Evolutionary conservation across 2,113 vertebrate species (phyloP), one percentile per base, ranked within the genome.

Genomic region (Mastomys coucha): DNA sequence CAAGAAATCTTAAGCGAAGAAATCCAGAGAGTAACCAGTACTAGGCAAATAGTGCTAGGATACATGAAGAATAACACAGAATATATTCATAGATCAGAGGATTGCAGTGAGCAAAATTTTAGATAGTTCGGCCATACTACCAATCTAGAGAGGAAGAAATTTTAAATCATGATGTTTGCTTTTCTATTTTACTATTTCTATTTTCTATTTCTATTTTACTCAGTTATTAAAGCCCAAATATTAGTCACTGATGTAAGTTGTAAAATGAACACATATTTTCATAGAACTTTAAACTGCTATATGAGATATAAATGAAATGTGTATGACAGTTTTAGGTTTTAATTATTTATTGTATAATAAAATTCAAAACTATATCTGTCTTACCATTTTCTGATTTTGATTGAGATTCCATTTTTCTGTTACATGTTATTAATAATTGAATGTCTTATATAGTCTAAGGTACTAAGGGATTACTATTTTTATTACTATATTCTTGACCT

Each of bases 1-100:
- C n/a, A 89, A 31, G 94, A 70, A 85, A 28, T 94, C 14, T 42
- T 88, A 63, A 88, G 22, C n/a, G 17, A 93, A 88, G 53, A 91
- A 49, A 33, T 51, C 5, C 31, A 14, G 26, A 8, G 7, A 42
- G 70, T 81, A n/a, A 70, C 69, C 45, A 80, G 72, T 78, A 93
- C 39, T 36, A 76, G 81, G 0, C 70, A 33, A 94, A 76, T 22
- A 70, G 5, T 45, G 9, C 5, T 91, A 51, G 0, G 3, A 76
- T 39, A 69, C 13, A 4, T 58, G 1, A 36, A 92, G 45, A 94
- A 91, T 84, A 70, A 91, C 65, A 85, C 28, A 5, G 16, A 5
- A 53, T 72, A 60, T 36, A 10, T 85, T 70, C 5, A 39, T 33
- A 89, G 8, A 4, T 65, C 7, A 75, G 1, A 51, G 3, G 67